phyloP scores from a whole-genome alignment of 2,113 vertebrate genomes.

The Mesocricetus auratus region DNA sequence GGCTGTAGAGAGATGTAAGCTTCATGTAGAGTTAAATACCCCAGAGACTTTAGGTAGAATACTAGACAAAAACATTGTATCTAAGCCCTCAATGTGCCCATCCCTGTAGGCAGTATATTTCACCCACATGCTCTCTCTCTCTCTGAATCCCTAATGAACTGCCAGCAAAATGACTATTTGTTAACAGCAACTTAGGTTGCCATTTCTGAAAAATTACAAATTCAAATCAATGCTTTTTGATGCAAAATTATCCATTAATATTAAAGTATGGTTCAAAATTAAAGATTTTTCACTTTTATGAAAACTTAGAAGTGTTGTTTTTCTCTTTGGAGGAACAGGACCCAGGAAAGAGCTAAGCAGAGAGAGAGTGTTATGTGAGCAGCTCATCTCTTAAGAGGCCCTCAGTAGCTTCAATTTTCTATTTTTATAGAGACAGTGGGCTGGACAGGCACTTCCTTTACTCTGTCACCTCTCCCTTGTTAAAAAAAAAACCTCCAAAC shows the following conservation, averaged over 20 bases:
- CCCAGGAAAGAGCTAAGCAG: slow-evolving; percentile 16
- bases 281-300: not conserved
- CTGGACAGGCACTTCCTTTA: not conserved
- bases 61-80: slow-evolving; percentile 12
- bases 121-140: not conserved
- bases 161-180: not conserved
- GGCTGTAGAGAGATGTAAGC: slow-evolving; percentile 1
- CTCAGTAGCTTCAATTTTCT: not conserved
- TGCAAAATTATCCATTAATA: slow-evolving; percentile 15
- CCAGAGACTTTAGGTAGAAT: slow-evolving; percentile 19
- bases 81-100: not conserved
- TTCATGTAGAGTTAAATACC: not conserved
- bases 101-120: not conserved
- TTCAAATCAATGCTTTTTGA: slow-evolving; percentile 21
- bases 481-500: not conserved
- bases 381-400: not conserved
- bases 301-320: slow-evolving; percentile 46
- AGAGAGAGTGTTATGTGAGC: not conserved
- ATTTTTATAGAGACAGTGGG: not conserved
- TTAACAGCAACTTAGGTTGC: not conserved
- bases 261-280: not conserved
- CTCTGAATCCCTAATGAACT: not conserved
- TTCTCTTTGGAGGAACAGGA: slow-evolving; percentile 45
- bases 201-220: slow-evolving; percentile 33
- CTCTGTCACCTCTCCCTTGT: not conserved